Evolutionary conservation across 1,140 invertebrate species (phyloP).

Genomic region (Eciton burchellii): DNA sequence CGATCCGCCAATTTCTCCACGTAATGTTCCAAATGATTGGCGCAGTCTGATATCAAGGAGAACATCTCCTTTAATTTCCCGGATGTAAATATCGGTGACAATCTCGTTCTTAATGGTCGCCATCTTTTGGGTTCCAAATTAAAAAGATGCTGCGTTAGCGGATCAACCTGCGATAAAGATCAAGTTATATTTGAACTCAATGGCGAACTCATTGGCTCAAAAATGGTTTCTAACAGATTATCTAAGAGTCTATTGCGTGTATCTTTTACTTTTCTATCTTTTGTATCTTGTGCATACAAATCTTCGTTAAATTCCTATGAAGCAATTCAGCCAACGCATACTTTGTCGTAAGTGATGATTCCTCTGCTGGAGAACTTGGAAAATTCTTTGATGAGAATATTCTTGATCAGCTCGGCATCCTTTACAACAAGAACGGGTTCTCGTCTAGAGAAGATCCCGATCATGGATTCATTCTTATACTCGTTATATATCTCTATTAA

Average conservation of each 20-base stretch:
- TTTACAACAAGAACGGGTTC: conserved; percentile 79
- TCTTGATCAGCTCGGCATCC: conserved; percentile 84
- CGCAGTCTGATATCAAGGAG: conserved; percentile 71
- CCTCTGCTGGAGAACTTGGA: conserved; percentile 82
- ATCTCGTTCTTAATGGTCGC: conserved; percentile 84
- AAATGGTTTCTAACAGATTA: too few relatives aligned
- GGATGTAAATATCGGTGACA: conserved; percentile 80
- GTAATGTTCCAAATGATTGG: conserved; percentile 79
- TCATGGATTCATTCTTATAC: conserved; percentile 77
- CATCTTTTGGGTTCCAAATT: conserved; percentile 82
- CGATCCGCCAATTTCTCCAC: conserved; percentile 76
- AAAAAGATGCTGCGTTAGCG: conserved; percentile 79
- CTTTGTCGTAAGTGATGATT: conserved; percentile 73
- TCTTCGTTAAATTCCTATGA: not conserved
- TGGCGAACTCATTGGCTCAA: too few relatives aligned
- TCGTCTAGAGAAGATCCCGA: conserved; percentile 83
- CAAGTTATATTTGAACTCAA: not conserved
- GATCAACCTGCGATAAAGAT: conserved; percentile 66
- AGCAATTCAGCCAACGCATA: conserved; percentile 20
- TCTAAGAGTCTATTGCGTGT: too few relatives aligned
- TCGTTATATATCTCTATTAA: conserved; percentile 67
- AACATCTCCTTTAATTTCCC: conserved; percentile 80
- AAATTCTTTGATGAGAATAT: conserved; percentile 85
- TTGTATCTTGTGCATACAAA: too few relatives aligned
- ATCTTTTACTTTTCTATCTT: not conserved